Conservation (phyloP, 2,888 invertebrate species). For the Hydriomena furcata region DNA sequence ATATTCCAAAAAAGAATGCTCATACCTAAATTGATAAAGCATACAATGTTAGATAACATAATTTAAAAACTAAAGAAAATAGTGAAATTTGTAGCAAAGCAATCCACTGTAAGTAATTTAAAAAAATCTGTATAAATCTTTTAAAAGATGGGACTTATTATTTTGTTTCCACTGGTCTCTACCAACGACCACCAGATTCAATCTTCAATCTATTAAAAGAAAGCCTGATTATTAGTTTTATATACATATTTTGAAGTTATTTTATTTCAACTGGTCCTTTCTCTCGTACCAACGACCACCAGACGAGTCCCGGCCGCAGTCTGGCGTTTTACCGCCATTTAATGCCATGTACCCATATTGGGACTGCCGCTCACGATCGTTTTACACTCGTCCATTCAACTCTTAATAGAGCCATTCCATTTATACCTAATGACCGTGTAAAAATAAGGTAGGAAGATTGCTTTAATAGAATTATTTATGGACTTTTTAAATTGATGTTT, state of each 20-base stretch:
- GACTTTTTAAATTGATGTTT: conserved; percentile 18
- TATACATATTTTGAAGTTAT: not conserved
- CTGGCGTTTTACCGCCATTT: conserved; percentile 68
- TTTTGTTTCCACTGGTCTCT: no score
- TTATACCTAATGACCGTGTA: conserved; percentile 71
- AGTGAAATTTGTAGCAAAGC: no score
- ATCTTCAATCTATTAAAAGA: no score
- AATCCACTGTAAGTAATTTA: no score
- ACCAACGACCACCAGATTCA: no score
- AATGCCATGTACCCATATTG: conserved; percentile 72
- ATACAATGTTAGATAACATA: no score
- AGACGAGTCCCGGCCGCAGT: conserved; percentile 45
- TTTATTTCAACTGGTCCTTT: conserved; percentile 31
- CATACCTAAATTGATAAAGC: no score
- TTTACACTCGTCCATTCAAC: conserved; percentile 68
- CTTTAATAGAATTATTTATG: conserved; percentile 35
- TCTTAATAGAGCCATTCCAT: conserved; percentile 70
- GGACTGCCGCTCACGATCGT: conserved; percentile 63
- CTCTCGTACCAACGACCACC: conserved; percentile 29
- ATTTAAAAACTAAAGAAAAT: no score
- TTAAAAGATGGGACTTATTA: no score
- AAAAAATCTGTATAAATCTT: no score
- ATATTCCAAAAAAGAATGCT: no score
- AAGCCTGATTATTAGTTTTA: no score
- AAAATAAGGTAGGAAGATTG: conserved; percentile 52